Evolutionary conservation across 2,797 vertebrate species (phyloP), one percentile per base, ranked within the genome.

Genomic region (Hylomyscus alleni): DNA sequence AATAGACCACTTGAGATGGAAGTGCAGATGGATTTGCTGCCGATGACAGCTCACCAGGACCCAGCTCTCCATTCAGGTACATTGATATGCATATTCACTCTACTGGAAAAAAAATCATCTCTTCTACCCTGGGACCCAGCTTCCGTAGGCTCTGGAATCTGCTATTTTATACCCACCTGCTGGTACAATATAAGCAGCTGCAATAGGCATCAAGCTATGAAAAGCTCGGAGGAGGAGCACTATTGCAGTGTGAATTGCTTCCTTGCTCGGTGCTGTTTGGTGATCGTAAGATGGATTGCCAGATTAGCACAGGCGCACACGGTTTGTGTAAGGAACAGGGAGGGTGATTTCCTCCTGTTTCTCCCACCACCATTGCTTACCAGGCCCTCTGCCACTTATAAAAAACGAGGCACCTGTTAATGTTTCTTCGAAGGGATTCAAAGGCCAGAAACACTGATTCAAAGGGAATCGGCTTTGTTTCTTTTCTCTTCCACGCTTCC

Each of bases 101-200:
- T 97, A 96, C 97, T 97, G 97, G 97, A 97, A 98, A 98, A 98
- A 98, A 98, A 97, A 97, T 98, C 95, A 97, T 91, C 97, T 98
- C 97, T 97, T 96, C 77, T 97, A 95, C 97, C 92, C 88, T 67
- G 96, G 94, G 97, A 98, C 97, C 65, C 91, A 94, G 97, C 97
- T 98, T 97, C 98, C 84, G 75, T 89, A 95, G 50, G 4, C 77
- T 98, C 73, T 86, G 19, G 95, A 98, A 98, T 97, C 95, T 97
- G 81, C 76, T 98, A 97, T 97, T 97, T 98, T 97, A 95, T 94
- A 97, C 83, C 96, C 94, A 93, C 96, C 98, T 96, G 90, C 95
- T 97, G 96, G 96, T 96, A 95, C 94, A 95, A 96, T 96, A 96
- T 56, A 89, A 96, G 96, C 96, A 98, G 98, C 95, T 47, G 72